phyloP scores from a whole-genome alignment of 2,888 invertebrate species.

The Eristalis arbustorum region DNA sequence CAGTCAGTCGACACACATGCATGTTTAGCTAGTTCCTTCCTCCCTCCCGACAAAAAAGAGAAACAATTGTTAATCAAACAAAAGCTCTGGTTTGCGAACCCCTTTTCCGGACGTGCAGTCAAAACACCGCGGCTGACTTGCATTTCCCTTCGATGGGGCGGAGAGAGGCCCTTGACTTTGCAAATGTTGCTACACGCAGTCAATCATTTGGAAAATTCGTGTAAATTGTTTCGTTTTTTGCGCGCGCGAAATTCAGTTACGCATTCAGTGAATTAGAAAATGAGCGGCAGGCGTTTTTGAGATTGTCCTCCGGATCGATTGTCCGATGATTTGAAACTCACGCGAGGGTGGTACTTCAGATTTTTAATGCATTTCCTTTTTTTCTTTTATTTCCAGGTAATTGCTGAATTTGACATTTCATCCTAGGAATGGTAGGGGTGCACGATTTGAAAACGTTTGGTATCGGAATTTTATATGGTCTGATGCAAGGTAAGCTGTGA shows the following conservation, averaged over 20 bases:
- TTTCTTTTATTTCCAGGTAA: neutral
- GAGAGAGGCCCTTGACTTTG: neutral
- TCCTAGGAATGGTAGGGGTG: neutral
- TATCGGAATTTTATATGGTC: no score
- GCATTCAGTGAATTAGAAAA: conserved; percentile 7
- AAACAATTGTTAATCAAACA: neutral
- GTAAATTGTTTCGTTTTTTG: neutral
- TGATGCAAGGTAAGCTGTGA: no score
- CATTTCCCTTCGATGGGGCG: neutral
- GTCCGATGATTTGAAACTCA: neutral
- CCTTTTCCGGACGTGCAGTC: neutral
- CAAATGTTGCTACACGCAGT: conserved; percentile 22
- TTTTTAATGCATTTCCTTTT: neutral
- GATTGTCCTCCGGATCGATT: neutral
- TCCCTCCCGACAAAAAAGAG: neutral
- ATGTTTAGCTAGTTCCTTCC: neutral
- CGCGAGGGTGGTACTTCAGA: neutral
- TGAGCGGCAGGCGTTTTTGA: neutral
- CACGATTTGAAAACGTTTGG: neutral
- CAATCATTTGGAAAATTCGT: conserved; percentile 30
- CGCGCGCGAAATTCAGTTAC: conserved; percentile 5
- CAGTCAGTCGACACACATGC: neutral
- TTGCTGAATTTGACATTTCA: neutral
- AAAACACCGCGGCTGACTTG: conserved; percentile 1
- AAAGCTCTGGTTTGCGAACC: neutral